Evolutionary conservation across 2,113 vertebrate species (phyloP).

Genomic region (Thomomys bottae): DNA sequence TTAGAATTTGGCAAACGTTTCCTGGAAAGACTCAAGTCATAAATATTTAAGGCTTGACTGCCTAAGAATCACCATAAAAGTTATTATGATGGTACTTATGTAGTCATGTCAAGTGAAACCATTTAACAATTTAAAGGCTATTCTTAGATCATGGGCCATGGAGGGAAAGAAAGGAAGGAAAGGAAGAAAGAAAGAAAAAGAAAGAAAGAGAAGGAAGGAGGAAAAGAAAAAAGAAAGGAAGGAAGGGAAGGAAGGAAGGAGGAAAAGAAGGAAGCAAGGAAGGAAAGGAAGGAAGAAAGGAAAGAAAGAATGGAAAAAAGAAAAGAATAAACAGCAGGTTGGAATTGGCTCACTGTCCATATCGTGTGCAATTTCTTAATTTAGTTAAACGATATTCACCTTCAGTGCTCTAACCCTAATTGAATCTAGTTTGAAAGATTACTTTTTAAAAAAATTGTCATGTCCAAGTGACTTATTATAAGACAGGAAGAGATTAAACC

Average conservation of each 20-base stretch:
- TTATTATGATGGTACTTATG: background rate
- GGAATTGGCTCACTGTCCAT: background rate
- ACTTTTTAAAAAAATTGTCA: conserved; percentile 29
- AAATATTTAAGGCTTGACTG: conserved; percentile 41
- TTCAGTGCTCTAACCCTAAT: background rate
- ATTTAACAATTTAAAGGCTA: conserved; percentile 6
- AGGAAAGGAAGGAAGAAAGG: no score
- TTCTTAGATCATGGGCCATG: background rate
- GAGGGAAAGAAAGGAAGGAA: background rate
- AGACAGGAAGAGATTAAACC: conserved; percentile 73
- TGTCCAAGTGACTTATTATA: conserved; percentile 26
- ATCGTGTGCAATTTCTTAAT: background rate
- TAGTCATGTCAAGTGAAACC: conserved; percentile 50
- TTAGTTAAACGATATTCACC: background rate
- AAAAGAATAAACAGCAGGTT: background rate
- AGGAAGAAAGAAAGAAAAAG: background rate
- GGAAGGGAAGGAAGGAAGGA: no score
- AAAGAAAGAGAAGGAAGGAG: no score
- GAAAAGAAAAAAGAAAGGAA: no score
- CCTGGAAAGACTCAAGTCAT: background rate
- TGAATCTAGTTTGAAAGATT: background rate
- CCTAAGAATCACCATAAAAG: conserved; percentile 26
- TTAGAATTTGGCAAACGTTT: background rate
- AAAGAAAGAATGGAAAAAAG: no score
- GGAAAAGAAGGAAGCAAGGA: no score